Base-by-base conservation (phyloP, 2,113 vertebrate genomes). In the Orthonyx spaldingii region DNA sequence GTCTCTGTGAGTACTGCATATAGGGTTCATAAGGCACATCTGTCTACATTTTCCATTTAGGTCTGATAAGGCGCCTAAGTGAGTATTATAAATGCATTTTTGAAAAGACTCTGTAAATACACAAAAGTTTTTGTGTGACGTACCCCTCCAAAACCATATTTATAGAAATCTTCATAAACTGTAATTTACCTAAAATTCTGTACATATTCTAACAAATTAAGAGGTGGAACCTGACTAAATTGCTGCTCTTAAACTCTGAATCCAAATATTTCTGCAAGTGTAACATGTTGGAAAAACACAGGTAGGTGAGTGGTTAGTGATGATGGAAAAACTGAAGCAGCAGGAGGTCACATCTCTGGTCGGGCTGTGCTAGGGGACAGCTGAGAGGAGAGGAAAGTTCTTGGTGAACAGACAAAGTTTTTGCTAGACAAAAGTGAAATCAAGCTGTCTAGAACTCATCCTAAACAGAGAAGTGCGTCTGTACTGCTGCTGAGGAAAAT, bases 81-180 rank as follows among this genome's bases (percentile, higher is more conserved):
- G 47, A 59, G 70, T 56, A 42, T 90, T 86, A 59, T 39, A 80
- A 86, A 80, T 30, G 28, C 13, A 2, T 84, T 86, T 94, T 84
- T 89, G 10, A 93, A 68, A 87, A 46, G 9, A 14, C 17, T 24
- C 32, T 76, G 32, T 80, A 90, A 93, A 84, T 57, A 32, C 35
- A 55, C 17, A 39, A 0, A 68, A 41, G 20, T 55, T 70, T 66
- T 50, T 1, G 0, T 44, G 21, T 90, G 83, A 47, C 0, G 0
- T 37, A 39, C 26, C 13, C 9, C 28, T 88, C 33, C 42, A 35
- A 74, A 76, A 87, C 37, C 14, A 7, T 55, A 60, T 89, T 78
- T 80, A 50, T 10, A 69, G 57, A 83, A 57, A 57, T 65, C 17
- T 59, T 66, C 13, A 35, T 70, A 39, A 90, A 55, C 56, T 86